phyloP scores from a whole-genome alignment of 2,113 vertebrate genomes.

The Mesoclemmys tuberculata region DNA sequence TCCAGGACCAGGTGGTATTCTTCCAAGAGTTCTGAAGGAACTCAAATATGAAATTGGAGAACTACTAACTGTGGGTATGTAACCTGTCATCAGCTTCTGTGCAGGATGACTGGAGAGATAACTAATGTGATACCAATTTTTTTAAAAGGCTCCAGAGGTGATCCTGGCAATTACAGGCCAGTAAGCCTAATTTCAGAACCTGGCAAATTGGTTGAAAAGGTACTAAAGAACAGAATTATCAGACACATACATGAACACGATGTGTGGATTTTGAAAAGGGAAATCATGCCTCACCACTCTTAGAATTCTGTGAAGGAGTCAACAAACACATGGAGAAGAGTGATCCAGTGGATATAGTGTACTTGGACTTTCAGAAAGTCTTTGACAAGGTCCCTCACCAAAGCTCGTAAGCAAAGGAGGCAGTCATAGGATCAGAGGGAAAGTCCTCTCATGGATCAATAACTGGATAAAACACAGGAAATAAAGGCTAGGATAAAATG shows the following conservation, averaged over 20 bases:
- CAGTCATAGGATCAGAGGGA: neutral
- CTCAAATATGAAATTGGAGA: neutral
- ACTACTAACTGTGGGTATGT: neutral
- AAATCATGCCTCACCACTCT: neutral
- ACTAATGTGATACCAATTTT: neutral
- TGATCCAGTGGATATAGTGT: neutral
- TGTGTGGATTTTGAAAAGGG: neutral
- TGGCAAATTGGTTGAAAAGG: neutral
- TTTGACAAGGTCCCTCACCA: neutral
- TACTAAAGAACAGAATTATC: neutral
- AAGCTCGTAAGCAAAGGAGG: neutral
- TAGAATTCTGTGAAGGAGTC: neutral
- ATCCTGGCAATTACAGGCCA: neutral
- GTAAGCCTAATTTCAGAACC: neutral
- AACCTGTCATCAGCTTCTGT: neutral
- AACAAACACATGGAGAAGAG: neutral
- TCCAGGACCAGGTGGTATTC: neutral
- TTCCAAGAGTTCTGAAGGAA: neutral
- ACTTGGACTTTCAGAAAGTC: neutral
- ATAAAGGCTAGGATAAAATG: neutral
- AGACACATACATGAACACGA: neutral
- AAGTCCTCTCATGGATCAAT: neutral
- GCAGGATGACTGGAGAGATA: neutral
- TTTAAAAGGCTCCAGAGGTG: neutral
- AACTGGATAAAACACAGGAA: neutral